phyloP scores from a whole-genome alignment of 2,888 invertebrate species.

The Ecdyonurus torrentis region DNA sequence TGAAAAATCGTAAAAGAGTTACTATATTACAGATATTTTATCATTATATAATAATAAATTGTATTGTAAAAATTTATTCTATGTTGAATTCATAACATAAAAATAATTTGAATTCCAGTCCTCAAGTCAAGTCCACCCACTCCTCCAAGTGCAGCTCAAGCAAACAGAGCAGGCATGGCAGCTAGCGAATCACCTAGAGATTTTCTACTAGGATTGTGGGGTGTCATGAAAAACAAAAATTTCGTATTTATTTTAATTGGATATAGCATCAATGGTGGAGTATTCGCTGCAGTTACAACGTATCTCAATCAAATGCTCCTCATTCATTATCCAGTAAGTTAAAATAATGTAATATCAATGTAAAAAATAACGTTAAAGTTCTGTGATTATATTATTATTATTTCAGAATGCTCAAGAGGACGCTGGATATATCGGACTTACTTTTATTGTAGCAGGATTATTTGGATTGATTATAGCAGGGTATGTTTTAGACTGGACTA shows the following conservation, averaged over 20 bases:
- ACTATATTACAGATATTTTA: too few relatives aligned
- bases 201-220: neutral
- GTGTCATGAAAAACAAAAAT: neutral
- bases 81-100: too few relatives aligned
- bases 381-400: neutral
- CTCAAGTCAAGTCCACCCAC: neutral
- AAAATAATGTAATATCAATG: neutral
- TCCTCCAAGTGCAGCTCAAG: neutral
- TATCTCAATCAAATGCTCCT: neutral
- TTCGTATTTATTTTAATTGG: neutral
- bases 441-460: neutral
- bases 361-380: neutral
- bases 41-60: too few relatives aligned
- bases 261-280: neutral
- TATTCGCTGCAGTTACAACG: neutral
- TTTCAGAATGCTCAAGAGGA: neutral
- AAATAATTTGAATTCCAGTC: too few relatives aligned
- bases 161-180: neutral
- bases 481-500: neutral
- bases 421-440: neutral
- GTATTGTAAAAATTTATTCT: neutral
- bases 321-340: neutral
- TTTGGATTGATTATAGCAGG: neutral
- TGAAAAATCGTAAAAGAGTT: too few relatives aligned
- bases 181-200: neutral